Evolutionary conservation across 53 echinoderm and acorn worm species (phyloP), one percentile per base, ranked within the genome.

Genomic region (Paracentrotus lividus): DNA sequence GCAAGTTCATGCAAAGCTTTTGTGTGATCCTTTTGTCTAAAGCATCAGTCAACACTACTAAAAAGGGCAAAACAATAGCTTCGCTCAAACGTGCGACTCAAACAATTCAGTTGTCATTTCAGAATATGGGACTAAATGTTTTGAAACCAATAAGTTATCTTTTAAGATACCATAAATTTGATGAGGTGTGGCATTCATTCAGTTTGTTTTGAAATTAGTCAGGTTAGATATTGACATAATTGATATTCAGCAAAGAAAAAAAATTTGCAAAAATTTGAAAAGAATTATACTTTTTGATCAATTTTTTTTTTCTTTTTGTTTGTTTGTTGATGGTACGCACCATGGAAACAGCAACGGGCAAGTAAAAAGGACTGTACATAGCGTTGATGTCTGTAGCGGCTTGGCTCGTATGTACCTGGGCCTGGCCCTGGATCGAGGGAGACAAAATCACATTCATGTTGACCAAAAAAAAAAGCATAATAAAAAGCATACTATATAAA

Each of bases 301-400:
- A 47, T 81, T 72, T 72, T 72, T 36, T 72, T 72, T 2, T 4
- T 72, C 32, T 58, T 88, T 88, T 87, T 36, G n/a, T 58, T 60
- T 89, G 42, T 60, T 89, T 61, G 88, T 59, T 56, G 42, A 89
- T 89, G 56, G 90, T 90, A 90, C 90, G 90, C 90, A 95, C 95
- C 95, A 95, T 95, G 95, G 95, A 87, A 31, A 95, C 95, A 69
- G 95, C 93, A 86, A 95, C 93, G 69, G 95, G 95, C 86, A 93
- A 95, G 86, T 88, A 91, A 87, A 88, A 93, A 90, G 93, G 90
- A 93, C 93, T 93, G 93, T 95, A 95, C 89, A 89, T 65, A 23
- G 89, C 89, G 72, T 23, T 75, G 90, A 52, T 90, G 67, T 90
- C 90, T 15, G 90, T 29, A 33, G 90, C 42, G 1, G 72, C 54